Conservation (phyloP, 2,888 invertebrate genomes). For the Brachyptera risi region DNA sequence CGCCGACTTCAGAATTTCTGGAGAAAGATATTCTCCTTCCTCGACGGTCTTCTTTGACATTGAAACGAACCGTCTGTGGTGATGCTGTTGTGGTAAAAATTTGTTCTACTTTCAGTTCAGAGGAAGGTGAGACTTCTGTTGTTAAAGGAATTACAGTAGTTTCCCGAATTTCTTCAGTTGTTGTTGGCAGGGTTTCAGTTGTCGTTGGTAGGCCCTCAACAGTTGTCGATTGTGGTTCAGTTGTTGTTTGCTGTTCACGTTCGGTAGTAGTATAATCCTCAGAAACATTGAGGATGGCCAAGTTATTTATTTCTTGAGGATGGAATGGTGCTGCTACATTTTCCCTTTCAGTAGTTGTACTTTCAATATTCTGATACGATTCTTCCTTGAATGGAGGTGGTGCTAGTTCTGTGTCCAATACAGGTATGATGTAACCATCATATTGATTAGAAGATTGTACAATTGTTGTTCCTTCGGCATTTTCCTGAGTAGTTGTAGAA, state of each 20-base stretch:
- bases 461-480: not conserved
- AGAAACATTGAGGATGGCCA: slow-evolving; percentile 39
- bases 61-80: slow-evolving; percentile 6
- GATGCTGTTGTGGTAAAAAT: slow-evolving; percentile 46
- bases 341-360: not conserved
- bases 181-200: not conserved
- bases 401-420: slow-evolving; percentile 7
- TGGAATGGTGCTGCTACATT: slow-evolving; percentile 37
- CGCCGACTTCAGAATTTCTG: not conserved
- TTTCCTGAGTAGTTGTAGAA: not conserved
- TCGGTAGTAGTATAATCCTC: no score
- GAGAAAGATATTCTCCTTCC: not conserved
- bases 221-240: not conserved
- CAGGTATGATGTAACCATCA: slow-evolving; percentile 12
- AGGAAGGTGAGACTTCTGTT: not conserved
- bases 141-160: not conserved
- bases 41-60: slow-evolving; percentile 1
- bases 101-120: slow-evolving; percentile 39
- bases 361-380: not conserved
- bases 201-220: no score
- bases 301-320: slow-evolving; percentile 42
- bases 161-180: not conserved
- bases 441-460: slow-evolving; percentile 10
- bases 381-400: slow-evolving; percentile 1
- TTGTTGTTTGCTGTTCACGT: slow-evolving; percentile 18